Evolutionary conservation across 2,888 invertebrate genomes (phyloP).

Genomic region (Orchestes rusci): DNA sequence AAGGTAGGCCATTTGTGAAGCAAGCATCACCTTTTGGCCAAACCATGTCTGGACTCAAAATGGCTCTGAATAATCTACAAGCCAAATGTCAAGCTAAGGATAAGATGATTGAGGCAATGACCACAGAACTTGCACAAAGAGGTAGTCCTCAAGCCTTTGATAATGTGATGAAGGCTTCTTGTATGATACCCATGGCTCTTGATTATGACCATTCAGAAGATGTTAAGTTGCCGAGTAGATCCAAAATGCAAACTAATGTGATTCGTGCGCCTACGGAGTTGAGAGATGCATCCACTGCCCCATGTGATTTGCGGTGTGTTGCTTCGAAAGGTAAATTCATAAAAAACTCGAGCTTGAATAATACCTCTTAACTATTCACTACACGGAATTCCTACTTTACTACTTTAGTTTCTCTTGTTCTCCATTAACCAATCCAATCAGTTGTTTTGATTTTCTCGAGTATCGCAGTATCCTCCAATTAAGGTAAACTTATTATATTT

Average conservation of each 20-base stretch:
- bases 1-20: conserved; percentile 28
- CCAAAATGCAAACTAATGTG: conserved; percentile 7
- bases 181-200: conserved; percentile 18
- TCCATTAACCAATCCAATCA: no score
- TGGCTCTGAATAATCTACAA: conserved; percentile 35
- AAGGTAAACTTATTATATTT: no score
- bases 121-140: conserved; percentile 34
- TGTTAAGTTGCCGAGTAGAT: conserved; percentile 1
- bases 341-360: no score
- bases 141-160: conserved; percentile 30
- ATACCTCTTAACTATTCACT: no score
- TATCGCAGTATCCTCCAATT: no score
- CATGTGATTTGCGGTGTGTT: conserved; percentile 6
- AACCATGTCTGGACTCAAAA: conserved; percentile 35
- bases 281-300: conserved; percentile 9
- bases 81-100: conserved; percentile 39
- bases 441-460: no score
- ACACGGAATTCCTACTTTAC: no score
- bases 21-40: conserved; percentile 31
- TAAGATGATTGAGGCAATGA: conserved; percentile 37
- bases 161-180: conserved; percentile 24
- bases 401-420: no score
- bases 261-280: conserved; percentile 5
- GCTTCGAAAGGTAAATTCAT: conserved; percentile 17
- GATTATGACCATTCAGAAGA: conserved; percentile 28